Evolutionary conservation across 2,888 invertebrate genomes (phyloP).

Genomic region (Drosophila niveifrons): DNA sequence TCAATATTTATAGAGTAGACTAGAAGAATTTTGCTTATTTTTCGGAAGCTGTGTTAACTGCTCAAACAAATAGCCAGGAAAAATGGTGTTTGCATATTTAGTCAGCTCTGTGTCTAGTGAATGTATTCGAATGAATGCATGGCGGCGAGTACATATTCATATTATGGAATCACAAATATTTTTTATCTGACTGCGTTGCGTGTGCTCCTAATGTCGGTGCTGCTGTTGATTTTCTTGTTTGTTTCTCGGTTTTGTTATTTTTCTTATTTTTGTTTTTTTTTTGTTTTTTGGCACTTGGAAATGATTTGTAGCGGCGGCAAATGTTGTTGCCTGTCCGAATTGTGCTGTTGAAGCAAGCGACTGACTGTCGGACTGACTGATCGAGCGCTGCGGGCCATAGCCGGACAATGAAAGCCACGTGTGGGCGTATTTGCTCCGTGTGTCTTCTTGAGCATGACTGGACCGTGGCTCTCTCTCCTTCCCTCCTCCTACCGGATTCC

Average conservation of each 20-base stretch:
- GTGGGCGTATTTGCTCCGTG: conserved; percentile 51
- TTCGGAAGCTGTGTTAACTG: conserved; percentile 41
- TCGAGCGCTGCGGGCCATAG: conserved; percentile 43
- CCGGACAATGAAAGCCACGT: conserved; percentile 57
- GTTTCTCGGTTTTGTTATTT: conserved; percentile 22
- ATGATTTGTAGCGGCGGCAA: conserved; percentile 77
- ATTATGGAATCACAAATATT: conserved; percentile 21
- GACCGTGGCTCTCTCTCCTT: neutral
- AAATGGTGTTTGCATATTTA: conserved; percentile 35
- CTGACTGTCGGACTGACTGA: conserved; percentile 35
- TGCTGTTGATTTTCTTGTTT: conserved; percentile 28
- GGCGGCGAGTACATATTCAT: neutral
- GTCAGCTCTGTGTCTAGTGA: conserved; percentile 25
- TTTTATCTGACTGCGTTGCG: conserved; percentile 52
- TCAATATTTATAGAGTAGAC: neutral
- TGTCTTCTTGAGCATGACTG: conserved; percentile 25
- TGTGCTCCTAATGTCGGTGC: conserved; percentile 73
- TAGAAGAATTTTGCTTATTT: neutral
- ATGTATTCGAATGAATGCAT: conserved; percentile 7
- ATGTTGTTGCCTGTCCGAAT: conserved; percentile 63
- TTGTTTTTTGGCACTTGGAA: conserved; percentile 75
- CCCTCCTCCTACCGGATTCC: conserved; percentile 10
- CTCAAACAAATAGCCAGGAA: conserved; percentile 29
- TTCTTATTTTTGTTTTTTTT: conserved; percentile 42
- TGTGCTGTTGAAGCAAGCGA: conserved; percentile 33